A percentile compares a stretch with the other conserved stretches of the same genome.
Evolutionary conservation across 2,797 vertebrate genomes (phyloP).

Genomic region (Epinephelus awoara): DNA sequence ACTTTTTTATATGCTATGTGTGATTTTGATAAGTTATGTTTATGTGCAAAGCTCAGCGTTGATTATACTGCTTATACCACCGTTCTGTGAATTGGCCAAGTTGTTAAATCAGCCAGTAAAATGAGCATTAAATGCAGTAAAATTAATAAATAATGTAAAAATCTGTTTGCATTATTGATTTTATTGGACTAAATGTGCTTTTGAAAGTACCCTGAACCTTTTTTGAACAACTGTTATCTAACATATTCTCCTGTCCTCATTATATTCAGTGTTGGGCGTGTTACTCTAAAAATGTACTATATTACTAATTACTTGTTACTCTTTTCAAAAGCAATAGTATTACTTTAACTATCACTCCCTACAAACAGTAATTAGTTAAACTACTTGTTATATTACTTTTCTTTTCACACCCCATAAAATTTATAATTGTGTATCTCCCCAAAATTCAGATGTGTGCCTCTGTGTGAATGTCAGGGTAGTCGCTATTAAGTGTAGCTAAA

Average conservation of each 20-base stretch:
- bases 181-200: background rate
- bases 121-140: conserved; percentile 2
- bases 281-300: too few species aligned
- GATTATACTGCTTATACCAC: background rate
- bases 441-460: too few species aligned
- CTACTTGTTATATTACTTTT: too few species aligned
- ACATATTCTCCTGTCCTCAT: background rate
- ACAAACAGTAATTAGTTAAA: too few species aligned
- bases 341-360: too few species aligned
- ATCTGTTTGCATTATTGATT: conserved; percentile 11
- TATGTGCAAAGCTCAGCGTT: background rate
- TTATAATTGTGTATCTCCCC: too few species aligned
- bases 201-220: background rate
- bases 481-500: too few species aligned
- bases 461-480: too few species aligned
- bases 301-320: too few species aligned
- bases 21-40: background rate
- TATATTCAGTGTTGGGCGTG: too few species aligned
- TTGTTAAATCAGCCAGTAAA: background rate
- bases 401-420: too few species aligned
- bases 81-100: background rate
- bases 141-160: conserved; percentile 12
- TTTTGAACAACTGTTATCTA: background rate
- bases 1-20: background rate
- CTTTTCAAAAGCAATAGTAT: too few species aligned